Conservation (phyloP, 1,140 invertebrate genomes). For the Doryteuthis pealeii region DNA sequence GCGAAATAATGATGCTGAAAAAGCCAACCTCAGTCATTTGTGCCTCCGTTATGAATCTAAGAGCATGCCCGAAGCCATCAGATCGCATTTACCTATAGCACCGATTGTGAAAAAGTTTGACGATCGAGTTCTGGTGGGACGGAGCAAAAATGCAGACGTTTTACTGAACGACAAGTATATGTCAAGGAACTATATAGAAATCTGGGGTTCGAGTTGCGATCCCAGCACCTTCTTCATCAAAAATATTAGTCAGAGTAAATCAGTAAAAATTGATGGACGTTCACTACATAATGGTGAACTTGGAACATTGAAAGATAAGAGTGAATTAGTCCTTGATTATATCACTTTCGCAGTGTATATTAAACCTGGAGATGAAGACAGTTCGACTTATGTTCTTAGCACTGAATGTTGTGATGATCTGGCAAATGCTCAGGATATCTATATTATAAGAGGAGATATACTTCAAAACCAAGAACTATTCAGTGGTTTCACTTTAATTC, state of each 20-base stretch:
- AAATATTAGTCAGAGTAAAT: background rate
- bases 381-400: background rate
- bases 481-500: background rate
- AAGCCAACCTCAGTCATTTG: background rate
- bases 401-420: background rate
- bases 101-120: background rate
- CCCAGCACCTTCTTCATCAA: background rate
- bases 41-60: background rate
- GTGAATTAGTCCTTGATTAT: background rate
- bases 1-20: background rate
- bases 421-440: background rate
- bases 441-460: background rate
- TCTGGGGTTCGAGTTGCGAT: background rate
- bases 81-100: background rate
- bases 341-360: background rate
- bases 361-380: background rate
- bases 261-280: background rate
- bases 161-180: background rate
- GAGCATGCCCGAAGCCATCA: background rate
- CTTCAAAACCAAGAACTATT: background rate
- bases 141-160: background rate
- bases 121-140: background rate
- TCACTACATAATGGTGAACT: background rate
- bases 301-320: background rate
- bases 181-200: constrained; percentile 3